Percentiles rank a stretch among this genome's conserved stretches.
Evolutionary conservation across 2,113 vertebrate genomes (phyloP).

Genomic region (Misgurnus anguillicaudatus): DNA sequence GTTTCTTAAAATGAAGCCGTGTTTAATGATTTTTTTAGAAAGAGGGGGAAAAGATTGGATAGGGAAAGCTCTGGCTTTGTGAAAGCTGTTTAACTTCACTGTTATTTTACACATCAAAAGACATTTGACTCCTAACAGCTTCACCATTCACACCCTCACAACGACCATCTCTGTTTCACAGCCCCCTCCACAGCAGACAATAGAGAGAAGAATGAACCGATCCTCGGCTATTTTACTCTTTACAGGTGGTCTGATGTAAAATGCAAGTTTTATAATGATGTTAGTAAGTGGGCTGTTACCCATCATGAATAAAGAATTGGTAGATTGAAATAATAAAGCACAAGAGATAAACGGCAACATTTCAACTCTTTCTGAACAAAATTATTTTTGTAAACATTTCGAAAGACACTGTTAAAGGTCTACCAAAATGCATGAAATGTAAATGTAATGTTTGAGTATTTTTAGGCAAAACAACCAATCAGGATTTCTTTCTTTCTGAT

Average conservation of each 20-base stretch:
- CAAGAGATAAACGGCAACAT: neutral
- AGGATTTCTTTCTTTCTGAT: neutral
- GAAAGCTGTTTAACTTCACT: neutral
- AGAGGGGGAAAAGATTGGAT: too few species aligned
- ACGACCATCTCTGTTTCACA: neutral
- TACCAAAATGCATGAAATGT: too few species aligned
- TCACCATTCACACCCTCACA: constrained; percentile 28
- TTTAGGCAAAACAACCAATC: too few species aligned
- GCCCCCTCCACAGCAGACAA: neutral
- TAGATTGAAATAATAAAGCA: neutral
- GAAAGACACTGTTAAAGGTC: too few species aligned
- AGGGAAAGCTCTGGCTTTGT: too few species aligned
- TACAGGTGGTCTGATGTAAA: neutral
- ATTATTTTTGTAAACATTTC: too few species aligned
- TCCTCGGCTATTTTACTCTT: neutral
- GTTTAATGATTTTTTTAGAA: too few species aligned
- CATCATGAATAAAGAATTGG: neutral
- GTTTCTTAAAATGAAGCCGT: too few species aligned
- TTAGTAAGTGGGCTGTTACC: neutral
- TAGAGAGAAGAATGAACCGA: neutral
- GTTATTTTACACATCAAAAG: constrained; percentile 33
- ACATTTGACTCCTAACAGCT: neutral
- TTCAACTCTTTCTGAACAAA: neutral
- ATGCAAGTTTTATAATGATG: neutral
- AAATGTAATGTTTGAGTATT: too few species aligned